phyloP scores from a whole-genome alignment of 2,888 invertebrate species.

The Apamea sordens region DNA sequence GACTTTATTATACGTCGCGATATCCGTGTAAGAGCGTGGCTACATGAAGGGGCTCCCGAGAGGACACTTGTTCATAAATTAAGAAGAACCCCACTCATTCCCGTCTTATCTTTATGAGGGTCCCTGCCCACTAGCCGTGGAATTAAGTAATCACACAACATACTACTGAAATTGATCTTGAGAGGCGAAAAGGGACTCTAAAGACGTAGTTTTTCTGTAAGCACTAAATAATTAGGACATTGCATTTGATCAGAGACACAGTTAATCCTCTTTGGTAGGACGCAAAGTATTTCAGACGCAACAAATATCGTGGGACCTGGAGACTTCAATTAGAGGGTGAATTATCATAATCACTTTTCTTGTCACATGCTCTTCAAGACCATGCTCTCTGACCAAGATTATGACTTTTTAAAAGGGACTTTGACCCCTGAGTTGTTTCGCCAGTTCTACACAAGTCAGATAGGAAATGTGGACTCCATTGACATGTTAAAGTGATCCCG shows the following conservation, averaged over 20 bases:
- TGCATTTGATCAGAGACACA: neutral
- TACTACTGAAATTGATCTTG: constrained; percentile 76
- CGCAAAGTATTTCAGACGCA: too few relatives aligned
- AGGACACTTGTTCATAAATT: constrained; percentile 85
- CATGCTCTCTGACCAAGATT: too few relatives aligned
- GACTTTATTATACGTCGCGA: constrained; percentile 74
- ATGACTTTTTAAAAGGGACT: neutral
- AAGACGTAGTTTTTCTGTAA: constrained; percentile 22
- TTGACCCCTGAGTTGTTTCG: neutral
- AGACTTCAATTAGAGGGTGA: neutral
- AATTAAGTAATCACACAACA: constrained; percentile 86
- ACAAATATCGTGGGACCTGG: too few relatives aligned
- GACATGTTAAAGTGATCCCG: neutral
- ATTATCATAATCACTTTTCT: neutral
- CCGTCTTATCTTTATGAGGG: constrained; percentile 86
- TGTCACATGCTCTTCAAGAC: neutral
- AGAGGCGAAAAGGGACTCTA: constrained; percentile 51
- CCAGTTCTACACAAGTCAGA: neutral
- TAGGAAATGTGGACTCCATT: neutral
- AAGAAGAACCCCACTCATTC: constrained; percentile 83
- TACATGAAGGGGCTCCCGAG: constrained; percentile 69
- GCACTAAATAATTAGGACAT: constrained; percentile 8
- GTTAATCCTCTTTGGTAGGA: neutral
- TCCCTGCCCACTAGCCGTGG: constrained; percentile 83
- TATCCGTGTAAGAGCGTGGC: constrained; percentile 71